Conservation (phyloP, 1,140 invertebrate species). For the Leptestheria dahalacensis region DNA sequence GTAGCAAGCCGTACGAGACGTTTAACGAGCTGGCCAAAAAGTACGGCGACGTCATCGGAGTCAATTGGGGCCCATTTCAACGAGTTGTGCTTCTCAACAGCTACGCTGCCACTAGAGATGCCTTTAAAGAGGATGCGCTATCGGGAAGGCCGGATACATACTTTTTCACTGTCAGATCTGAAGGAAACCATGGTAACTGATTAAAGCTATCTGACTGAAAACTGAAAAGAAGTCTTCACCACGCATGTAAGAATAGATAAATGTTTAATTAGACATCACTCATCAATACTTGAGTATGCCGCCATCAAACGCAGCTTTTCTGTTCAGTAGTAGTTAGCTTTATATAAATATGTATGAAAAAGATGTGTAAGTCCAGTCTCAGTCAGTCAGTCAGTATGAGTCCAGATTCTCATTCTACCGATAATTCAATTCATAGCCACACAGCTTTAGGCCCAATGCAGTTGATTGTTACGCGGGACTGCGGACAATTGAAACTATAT, state of each 20-base stretch:
- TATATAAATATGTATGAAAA: too few relatives aligned
- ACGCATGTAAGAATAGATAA: too few relatives aligned
- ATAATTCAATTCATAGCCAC: too few relatives aligned
- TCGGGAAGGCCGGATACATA: constrained; percentile 6
- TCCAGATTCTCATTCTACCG: too few relatives aligned
- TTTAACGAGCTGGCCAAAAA: constrained; percentile 14
- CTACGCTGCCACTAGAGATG: constrained; percentile 8
- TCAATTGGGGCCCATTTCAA: constrained; percentile 10
- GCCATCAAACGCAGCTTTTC: too few relatives aligned
- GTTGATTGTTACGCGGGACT: background rate
- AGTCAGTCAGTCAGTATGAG: too few relatives aligned
- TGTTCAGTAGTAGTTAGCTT: background rate
- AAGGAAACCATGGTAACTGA: background rate
- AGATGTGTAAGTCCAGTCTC: too few relatives aligned
- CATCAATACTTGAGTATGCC: too few relatives aligned
- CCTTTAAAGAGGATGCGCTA: constrained; percentile 16
- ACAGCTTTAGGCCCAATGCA: too few relatives aligned
- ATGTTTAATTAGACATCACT: too few relatives aligned
- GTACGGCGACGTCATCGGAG: constrained; percentile 12
- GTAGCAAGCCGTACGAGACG: background rate
- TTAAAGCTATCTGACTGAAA: background rate
- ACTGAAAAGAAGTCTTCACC: too few relatives aligned
- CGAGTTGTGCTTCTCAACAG: constrained; percentile 12
- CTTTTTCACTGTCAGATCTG: background rate
- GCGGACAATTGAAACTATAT: background rate